A percentile compares a stretch with the other conserved stretches of the same genome.
These are phyloP conservation scores for Chydorus sphaericus DNA, from an alignment of 2,888 invertebrate genomes.

Conservation along the genomic window DNA sequence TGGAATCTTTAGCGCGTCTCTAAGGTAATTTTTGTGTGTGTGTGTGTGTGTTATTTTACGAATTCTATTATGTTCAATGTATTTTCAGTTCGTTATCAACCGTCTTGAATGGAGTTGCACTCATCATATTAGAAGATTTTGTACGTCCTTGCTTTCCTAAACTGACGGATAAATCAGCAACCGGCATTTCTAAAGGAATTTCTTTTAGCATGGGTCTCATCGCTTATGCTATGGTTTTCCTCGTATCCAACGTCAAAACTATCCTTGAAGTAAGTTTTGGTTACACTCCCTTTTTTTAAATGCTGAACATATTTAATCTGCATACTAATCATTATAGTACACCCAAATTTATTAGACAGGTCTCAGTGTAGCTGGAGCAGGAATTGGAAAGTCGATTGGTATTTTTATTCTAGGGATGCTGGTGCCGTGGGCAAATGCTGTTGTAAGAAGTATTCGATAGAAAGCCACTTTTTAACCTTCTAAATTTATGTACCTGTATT, in stretches of 20 bases:
- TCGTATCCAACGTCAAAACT: constrained; percentile 71
- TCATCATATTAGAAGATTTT: constrained; percentile 61
- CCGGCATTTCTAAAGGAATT: constrained; percentile 47
- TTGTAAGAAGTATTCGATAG: no score
- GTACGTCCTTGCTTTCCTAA: constrained; percentile 41
- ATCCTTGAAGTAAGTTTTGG: constrained; percentile 61
- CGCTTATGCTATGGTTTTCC: constrained; percentile 66
- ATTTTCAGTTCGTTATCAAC: neutral
- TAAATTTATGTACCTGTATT: no score
- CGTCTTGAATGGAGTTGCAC: neutral
- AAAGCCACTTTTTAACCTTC: no score
- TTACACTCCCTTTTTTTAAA: no score
- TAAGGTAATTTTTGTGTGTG: no score
- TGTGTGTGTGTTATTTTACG: no score
- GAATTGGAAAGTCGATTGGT: constrained; percentile 74
- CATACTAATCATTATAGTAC: no score
- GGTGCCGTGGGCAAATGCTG: constrained; percentile 71
- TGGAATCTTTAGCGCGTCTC: no score
- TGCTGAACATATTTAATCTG: no score
- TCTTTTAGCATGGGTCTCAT: constrained; percentile 54
- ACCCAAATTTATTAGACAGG: no score
- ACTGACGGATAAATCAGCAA: constrained; percentile 24
- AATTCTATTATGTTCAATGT: neutral
- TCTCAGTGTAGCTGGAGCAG: constrained; percentile 66
- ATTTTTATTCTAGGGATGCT: constrained; percentile 77